Conservation (phyloP, 2,113 vertebrate genomes). For the Carollia perspicillata region DNA sequence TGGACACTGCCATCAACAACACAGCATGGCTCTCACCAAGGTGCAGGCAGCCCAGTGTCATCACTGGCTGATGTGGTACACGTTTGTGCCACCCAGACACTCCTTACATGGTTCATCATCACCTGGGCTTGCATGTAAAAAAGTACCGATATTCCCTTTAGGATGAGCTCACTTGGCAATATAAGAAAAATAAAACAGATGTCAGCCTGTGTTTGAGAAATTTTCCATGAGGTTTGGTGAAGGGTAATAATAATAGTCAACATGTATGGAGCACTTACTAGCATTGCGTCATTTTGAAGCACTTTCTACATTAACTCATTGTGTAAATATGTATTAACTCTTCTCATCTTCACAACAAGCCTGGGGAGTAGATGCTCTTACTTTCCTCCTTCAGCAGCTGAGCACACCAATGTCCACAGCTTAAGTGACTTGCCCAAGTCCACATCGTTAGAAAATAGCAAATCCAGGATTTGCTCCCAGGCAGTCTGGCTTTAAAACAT, state of each 20-base stretch:
- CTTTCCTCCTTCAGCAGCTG: background rate
- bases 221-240: background rate
- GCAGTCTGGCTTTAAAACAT: background rate
- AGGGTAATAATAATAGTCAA: background rate
- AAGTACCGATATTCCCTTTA: background rate
- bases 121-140: background rate
- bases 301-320: background rate
- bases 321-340: background rate
- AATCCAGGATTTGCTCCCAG: background rate
- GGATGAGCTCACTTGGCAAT: background rate
- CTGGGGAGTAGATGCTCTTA: background rate
- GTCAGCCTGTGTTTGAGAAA: background rate
- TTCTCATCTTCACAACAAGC: background rate
- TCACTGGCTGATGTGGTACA: background rate
- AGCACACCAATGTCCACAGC: background rate
- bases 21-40: background rate
- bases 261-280: background rate
- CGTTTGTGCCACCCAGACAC: background rate
- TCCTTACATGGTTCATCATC: background rate
- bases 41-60: background rate
- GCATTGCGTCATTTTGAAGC: background rate
- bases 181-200: background rate
- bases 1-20: background rate
- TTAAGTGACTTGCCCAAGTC: background rate
- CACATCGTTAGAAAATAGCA: background rate